These are phyloP conservation scores for Lemur catta DNA, from an alignment of 2,797 vertebrate genomes.

Conservation along the genomic window DNA sequence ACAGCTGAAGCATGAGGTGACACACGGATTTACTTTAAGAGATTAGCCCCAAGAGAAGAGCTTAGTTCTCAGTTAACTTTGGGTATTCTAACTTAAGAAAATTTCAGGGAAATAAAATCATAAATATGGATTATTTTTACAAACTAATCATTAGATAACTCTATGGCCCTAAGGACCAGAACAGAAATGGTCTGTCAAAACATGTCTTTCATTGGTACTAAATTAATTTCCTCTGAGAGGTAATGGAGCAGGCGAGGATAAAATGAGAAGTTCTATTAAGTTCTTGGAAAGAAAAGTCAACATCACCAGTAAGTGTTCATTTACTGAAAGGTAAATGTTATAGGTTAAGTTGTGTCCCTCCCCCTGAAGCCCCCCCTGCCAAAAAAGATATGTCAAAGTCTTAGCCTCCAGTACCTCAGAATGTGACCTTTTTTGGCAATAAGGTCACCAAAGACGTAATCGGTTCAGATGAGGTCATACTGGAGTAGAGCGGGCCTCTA, in stretches of 20 bases:
- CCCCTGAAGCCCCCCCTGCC: no score
- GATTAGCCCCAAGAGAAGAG: conserved; percentile 19
- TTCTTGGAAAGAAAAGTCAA: background rate
- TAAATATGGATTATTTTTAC: conserved; percentile 30
- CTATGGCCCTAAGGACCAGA: background rate
- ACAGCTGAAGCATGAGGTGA: conserved; percentile 6
- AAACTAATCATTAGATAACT: conserved; percentile 33
- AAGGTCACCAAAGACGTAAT: background rate
- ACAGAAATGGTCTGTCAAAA: background rate
- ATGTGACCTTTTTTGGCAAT: background rate
- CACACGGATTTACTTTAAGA: background rate
- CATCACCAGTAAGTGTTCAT: background rate
- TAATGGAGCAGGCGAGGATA: background rate
- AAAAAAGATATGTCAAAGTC: background rate
- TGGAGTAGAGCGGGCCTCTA: background rate
- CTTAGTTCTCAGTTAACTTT: conserved; percentile 14
- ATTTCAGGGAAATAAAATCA: conserved; percentile 43
- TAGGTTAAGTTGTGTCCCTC: background rate
- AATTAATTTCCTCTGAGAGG: conserved; percentile 45
- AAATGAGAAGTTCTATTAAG: background rate
- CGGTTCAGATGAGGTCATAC: background rate
- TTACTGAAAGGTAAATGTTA: background rate
- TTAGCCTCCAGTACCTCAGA: background rate
- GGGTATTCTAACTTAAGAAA: conserved; percentile 14
- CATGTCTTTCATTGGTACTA: background rate